Evolutionary conservation across 2,113 vertebrate species (phyloP), one percentile per base, ranked within the genome.

Genomic region (Nipponia nippon): DNA sequence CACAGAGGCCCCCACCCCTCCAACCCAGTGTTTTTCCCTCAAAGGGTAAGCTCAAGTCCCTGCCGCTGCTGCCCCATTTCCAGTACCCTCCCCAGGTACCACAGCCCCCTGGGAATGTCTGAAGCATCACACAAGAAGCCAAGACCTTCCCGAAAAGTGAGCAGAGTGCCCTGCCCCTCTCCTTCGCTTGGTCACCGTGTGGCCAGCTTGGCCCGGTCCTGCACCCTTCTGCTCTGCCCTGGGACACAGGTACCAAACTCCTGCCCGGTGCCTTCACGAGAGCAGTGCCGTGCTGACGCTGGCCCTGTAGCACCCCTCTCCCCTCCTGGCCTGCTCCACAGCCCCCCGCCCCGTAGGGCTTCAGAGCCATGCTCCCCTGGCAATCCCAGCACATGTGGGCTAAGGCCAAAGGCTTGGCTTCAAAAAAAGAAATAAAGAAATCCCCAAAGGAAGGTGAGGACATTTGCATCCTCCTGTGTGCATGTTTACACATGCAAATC

Each of bases 401-500:
- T 10, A 10, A 25, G 18, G 47, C 78, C 71, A 65, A 38, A 26
- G 34, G 56, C 75, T 38, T 0, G 58, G 81, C 87, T 75, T 34
- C 6, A 6, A 29, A 44, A 52, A 86, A 76, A 81, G 16, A 30
- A 29, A 52, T 11, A 30, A 38, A 40, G 29, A 21, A 29, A n/a
- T 26, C 34, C 58, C 79, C 72, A 9, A 14, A 70, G 86, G 78
- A 52, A 66, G 40, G 6, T 3, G 7, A 56, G 61, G 32, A 10
- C 36, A 72, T 79, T 75, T 63, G 82, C 91, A 88, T 40, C 91
- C 75, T 70, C 76, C 66, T 29, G 40, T 7, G 22, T 8, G 71
- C 40, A 16, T 50, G 58, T 83, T 97, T 95, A 72, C 86, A 80
- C 73, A 72, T 84, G 89, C 89, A 96, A 91, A 96, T 75, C 73